Percentiles rank a stretch among this genome's conserved stretches.
These are phyloP conservation scores for Anneissia japonica DNA, from an alignment of 35 echinoderm and acorn worm genomes.

Conservation along the genomic window DNA sequence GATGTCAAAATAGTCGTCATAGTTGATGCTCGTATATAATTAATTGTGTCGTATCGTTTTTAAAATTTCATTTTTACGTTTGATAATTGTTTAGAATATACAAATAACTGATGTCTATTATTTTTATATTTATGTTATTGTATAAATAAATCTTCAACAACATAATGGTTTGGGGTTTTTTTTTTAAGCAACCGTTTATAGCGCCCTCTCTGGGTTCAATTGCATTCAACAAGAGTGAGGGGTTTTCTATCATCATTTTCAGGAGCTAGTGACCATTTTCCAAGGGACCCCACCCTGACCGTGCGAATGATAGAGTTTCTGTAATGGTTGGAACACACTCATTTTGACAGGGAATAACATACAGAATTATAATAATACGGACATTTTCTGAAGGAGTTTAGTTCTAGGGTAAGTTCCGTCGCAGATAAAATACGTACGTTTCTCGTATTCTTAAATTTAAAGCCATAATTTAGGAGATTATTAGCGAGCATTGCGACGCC, in stretches of 20 bases:
- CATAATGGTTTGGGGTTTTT: no score
- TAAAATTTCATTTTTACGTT: no score
- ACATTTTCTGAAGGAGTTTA: background rate
- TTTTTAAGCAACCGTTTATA: background rate
- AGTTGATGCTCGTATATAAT: no score
- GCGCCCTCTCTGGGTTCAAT: background rate
- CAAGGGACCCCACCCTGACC: background rate
- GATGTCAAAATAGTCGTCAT: no score
- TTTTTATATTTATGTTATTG: no score
- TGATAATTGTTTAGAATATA: no score
- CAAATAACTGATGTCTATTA: no score
- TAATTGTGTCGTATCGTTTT: no score
- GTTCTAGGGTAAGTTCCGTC: background rate
- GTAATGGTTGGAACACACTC: conserved; percentile 1
- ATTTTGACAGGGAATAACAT: background rate
- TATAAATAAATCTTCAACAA: no score
- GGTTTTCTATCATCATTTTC: background rate
- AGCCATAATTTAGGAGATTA: background rate
- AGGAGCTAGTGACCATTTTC: conserved; percentile 1
- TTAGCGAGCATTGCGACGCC: background rate
- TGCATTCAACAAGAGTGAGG: background rate
- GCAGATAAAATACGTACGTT: background rate
- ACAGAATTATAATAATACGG: background rate
- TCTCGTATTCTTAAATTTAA: background rate
- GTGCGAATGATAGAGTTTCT: conserved; percentile 1